A percentile compares a stretch with the other conserved stretches of the same genome.
phyloP scores from a whole-genome alignment of 2,113 vertebrate genomes.

The Genyomyrus donnyi region DNA sequence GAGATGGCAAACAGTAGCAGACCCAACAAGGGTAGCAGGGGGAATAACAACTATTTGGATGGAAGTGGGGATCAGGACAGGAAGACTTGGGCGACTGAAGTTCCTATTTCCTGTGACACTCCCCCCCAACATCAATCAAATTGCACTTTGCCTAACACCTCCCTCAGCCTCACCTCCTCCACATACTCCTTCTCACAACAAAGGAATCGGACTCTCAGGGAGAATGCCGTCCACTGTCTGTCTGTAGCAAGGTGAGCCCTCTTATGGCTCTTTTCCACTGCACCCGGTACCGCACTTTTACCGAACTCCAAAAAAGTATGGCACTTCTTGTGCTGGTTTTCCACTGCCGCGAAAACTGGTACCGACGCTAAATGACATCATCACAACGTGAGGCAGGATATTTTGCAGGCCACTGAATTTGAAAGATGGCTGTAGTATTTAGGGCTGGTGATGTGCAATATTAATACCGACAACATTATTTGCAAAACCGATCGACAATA shows the following conservation, averaged over 20 bases:
- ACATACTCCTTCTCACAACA: conserved; percentile 42
- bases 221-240: conserved; percentile 60
- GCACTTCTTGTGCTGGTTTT: not conserved
- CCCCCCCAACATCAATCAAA: conserved; percentile 34
- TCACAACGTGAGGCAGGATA: not conserved
- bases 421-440: not conserved
- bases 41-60: conserved; percentile 13
- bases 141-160: conserved; percentile 25
- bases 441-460: not conserved
- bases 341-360: not conserved
- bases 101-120: conserved; percentile 33
- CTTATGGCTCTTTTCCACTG: not conserved
- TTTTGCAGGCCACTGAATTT: not conserved
- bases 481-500: not conserved
- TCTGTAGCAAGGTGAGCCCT: conserved; percentile 56
- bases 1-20: conserved; percentile 5
- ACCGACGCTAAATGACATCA: not conserved
- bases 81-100: conserved; percentile 32
- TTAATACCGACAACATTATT: not conserved
- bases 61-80: conserved; percentile 26
- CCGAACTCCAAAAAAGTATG: not conserved
- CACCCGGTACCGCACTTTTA: not conserved
- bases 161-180: conserved; percentile 32
- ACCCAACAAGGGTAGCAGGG: conserved; percentile 16
- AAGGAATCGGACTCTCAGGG: conserved; percentile 46